A percentile compares a stretch with the other conserved stretches of the same genome.
Conservation (phyloP, 2,797 vertebrate genomes). For the Centroberyx gerrardi region DNA sequence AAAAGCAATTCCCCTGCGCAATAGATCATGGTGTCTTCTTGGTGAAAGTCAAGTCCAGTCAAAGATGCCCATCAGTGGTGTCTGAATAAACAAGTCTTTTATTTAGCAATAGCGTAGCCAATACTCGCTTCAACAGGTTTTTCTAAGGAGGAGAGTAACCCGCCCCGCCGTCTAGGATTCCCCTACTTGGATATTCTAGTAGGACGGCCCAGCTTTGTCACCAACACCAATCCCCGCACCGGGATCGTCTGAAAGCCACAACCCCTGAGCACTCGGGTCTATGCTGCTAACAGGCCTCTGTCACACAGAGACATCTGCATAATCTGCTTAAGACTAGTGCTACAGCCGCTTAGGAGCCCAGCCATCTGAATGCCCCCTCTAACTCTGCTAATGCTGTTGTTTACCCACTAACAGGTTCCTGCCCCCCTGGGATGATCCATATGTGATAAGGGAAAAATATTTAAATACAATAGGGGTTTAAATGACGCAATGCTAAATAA, state of each 20-base stretch:
- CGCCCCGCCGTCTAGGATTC: slow-evolving; percentile 58
- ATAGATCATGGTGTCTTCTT: slow-evolving; percentile 1
- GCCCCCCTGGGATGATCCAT: slow-evolving; percentile 41
- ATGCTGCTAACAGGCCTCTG: slow-evolving; percentile 71
- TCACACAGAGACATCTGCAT: slow-evolving; percentile 81
- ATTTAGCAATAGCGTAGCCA: slow-evolving; percentile 17
- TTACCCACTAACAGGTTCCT: slow-evolving; percentile 65
- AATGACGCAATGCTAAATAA: slow-evolving; percentile 36
- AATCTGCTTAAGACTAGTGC: slow-evolving; percentile 91
- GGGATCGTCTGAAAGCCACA: slow-evolving; percentile 75
- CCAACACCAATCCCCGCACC: slow-evolving; percentile 74
- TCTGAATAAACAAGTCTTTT: slow-evolving; percentile 35
- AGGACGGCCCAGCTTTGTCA: slow-evolving; percentile 53
- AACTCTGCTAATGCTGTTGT: slow-evolving; percentile 76
- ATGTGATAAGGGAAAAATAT: slow-evolving; percentile 41
- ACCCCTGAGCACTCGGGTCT: slow-evolving; percentile 73
- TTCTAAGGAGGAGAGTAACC: slow-evolving; percentile 34
- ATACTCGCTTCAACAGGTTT: slow-evolving; percentile 49
- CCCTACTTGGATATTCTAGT: slow-evolving; percentile 77
- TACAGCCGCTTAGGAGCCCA: slow-evolving; percentile 72
- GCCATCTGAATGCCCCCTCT: slow-evolving; percentile 69
- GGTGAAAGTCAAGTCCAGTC: slow-evolving; percentile 15
- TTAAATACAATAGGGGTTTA: slow-evolving; percentile 28
- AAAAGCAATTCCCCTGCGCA: slow-evolving; percentile 32
- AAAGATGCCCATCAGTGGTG: slow-evolving; percentile 20